phyloP scores from a whole-genome alignment of 2,797 vertebrate genomes.

The Cirrhinus mrigala region DNA sequence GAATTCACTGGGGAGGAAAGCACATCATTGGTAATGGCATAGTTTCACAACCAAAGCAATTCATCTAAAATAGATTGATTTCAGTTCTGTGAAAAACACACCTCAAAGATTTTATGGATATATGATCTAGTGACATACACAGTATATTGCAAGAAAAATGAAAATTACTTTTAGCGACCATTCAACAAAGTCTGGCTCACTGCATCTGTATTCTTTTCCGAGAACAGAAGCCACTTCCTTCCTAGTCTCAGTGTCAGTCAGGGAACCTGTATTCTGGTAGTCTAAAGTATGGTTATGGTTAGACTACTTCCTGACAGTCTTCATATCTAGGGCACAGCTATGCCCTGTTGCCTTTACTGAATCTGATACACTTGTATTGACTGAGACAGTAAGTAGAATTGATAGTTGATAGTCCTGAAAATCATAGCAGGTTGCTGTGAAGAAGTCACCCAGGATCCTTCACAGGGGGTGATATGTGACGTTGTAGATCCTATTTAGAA shows the following conservation, averaged over 20 bases:
- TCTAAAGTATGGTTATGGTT: background rate
- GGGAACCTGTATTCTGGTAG: background rate
- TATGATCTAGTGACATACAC: background rate
- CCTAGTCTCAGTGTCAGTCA: background rate
- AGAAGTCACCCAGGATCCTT: background rate
- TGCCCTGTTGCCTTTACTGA: background rate
- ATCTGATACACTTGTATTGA: background rate
- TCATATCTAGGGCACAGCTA: background rate
- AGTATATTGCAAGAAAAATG: background rate
- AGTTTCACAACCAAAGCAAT: background rate
- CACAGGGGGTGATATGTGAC: background rate
- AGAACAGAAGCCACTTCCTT: conserved; percentile 17
- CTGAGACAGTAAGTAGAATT: background rate
- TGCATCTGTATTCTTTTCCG: background rate
- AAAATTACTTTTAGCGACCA: background rate
- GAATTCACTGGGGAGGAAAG: background rate
- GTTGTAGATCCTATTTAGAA: background rate
- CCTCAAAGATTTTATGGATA: background rate
- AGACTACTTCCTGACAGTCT: background rate
- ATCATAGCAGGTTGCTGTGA: background rate
- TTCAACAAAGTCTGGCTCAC: background rate
- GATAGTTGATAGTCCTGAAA: background rate
- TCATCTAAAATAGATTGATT: background rate
- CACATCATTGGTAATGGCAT: background rate
- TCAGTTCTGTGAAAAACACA: too few relatives aligned